These are phyloP conservation scores for Grapholita molesta DNA, from an alignment of 1,140 invertebrate species.

Conservation along the genomic window DNA sequence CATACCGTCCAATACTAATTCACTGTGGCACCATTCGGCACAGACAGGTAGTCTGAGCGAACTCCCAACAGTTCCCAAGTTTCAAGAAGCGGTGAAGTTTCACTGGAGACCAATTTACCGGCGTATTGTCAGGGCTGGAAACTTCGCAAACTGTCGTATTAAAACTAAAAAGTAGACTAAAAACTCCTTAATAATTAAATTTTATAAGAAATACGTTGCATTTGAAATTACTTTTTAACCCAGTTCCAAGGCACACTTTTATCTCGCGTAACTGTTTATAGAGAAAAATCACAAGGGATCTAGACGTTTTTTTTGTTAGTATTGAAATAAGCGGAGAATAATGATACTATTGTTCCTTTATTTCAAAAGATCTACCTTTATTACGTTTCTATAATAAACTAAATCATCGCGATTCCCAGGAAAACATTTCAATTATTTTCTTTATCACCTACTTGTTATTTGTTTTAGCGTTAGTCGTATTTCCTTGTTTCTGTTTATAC, in stretches of 20 bases:
- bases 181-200: background rate
- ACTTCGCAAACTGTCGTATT: background rate
- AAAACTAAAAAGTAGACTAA: background rate
- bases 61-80: background rate
- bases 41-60: background rate
- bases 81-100: background rate
- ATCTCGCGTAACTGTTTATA: background rate
- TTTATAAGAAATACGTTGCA: background rate
- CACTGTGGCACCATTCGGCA: background rate
- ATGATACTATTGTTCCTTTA: too few species aligned
- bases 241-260: background rate
- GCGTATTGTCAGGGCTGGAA: constrained; percentile 8
- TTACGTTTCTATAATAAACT: too few species aligned
- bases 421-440: too few species aligned
- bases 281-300: background rate
- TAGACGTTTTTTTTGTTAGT: background rate
- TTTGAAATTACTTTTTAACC: background rate
- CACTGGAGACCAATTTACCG: constrained; percentile 6
- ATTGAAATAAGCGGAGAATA: too few species aligned
- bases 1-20: background rate
- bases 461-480: too few species aligned
- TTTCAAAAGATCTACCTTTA: too few species aligned
- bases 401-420: too few species aligned
- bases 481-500: too few species aligned
- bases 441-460: too few species aligned